Conservation (phyloP, 2,113 vertebrate species). For the Suncus etruscus region DNA sequence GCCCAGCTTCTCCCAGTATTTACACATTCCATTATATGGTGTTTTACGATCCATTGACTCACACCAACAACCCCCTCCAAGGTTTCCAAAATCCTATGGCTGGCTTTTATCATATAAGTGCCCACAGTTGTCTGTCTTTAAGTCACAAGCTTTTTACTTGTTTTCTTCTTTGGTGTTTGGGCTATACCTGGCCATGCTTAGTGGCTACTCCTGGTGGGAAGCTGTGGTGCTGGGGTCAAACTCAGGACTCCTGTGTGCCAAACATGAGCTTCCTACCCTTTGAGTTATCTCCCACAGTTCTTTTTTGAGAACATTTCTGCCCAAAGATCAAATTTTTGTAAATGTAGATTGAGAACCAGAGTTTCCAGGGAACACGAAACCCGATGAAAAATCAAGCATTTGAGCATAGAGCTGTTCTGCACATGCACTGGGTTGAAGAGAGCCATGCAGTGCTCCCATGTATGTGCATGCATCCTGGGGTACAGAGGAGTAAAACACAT, state of each 20-base stretch:
- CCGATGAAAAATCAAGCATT: not conserved
- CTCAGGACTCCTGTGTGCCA: no score
- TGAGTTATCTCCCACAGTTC: not conserved
- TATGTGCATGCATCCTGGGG: not conserved
- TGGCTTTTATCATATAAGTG: not conserved
- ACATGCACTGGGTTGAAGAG: not conserved
- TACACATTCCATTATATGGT: not conserved
- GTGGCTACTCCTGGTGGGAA: no score
- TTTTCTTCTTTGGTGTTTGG: no score
- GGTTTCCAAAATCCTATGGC: not conserved
- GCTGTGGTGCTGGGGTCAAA: no score
- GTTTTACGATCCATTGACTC: not conserved
- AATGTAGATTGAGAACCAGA: not conserved
- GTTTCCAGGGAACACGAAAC: not conserved
- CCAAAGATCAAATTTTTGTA: conserved; percentile 14
- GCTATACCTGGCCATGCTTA: no score
- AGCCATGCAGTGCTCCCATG: not conserved
- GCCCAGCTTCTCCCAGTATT: not conserved
- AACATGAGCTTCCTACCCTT: no score
- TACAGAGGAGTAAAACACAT: not conserved
- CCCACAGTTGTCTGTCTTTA: conserved; percentile 25
- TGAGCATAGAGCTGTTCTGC: not conserved
- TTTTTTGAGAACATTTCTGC: conserved; percentile 44
- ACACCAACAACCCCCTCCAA: not conserved
- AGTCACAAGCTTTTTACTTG: not conserved